Percentiles rank a stretch among this genome's conserved stretches.
phyloP scores from a whole-genome alignment of 2,797 vertebrate species.

The Trematomus bernacchii region DNA sequence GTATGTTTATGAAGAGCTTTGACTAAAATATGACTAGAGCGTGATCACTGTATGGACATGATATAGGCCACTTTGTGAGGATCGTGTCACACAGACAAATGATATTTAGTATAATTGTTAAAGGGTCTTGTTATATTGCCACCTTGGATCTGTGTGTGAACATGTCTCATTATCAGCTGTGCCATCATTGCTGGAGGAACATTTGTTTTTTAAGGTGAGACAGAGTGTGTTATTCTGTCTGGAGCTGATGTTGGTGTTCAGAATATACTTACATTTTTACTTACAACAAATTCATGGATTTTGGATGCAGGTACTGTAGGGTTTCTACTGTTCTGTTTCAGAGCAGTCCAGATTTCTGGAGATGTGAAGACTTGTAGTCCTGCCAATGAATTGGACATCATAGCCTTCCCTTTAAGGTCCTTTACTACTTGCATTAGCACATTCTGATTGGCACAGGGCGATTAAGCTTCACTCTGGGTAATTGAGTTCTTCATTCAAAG shows the following conservation, averaged over 20 bases:
- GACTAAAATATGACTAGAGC: background rate
- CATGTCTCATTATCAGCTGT: slow-evolving; percentile 6
- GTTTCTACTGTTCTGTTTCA: background rate
- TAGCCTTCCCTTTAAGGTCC: background rate
- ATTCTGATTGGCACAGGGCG: slow-evolving; percentile 29
- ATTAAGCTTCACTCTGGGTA: slow-evolving; percentile 49
- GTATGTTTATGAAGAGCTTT: background rate
- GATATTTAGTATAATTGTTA: slow-evolving; percentile 7
- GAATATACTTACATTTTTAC: slow-evolving; percentile 7
- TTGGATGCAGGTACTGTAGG: background rate
- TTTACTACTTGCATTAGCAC: slow-evolving; percentile 4
- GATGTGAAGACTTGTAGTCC: background rate
- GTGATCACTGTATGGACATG: background rate
- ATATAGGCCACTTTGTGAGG: background rate
- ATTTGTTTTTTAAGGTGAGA: background rate
- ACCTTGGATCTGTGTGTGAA: background rate
- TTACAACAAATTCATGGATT: background rate
- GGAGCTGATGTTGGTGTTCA: background rate
- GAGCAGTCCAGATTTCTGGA: background rate
- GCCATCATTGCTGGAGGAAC: background rate
- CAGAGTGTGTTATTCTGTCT: background rate
- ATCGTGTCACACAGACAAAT: background rate
- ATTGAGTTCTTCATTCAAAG: slow-evolving; percentile 44
- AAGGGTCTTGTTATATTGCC: background rate
- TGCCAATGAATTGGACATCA: slow-evolving; percentile 1